Conservation (phyloP, 2,797 vertebrate species). For the Neopelma chrysocephalum region DNA sequence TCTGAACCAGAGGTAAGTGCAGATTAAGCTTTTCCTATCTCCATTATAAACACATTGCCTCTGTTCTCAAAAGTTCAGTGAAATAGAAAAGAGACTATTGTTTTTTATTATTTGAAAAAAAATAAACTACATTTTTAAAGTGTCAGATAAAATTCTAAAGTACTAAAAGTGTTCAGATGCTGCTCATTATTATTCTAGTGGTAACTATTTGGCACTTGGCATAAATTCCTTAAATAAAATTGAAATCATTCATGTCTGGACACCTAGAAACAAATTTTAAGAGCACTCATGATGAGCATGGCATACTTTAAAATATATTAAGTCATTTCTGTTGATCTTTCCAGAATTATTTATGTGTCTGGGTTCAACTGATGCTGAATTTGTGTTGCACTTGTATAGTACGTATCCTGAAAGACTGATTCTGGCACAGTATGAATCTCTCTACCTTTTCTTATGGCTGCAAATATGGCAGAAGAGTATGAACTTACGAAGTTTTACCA, state of each 20-base stretch:
- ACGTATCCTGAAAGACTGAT: not conserved
- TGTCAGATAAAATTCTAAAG: constrained; percentile 10
- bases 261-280: not conserved
- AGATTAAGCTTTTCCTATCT: constrained; percentile 75
- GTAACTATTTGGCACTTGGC: constrained; percentile 19
- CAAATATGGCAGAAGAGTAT: not conserved
- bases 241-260: not conserved
- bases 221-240: not conserved
- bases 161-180: not conserved
- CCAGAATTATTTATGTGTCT: not conserved
- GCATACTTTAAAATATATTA: not conserved
- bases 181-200: not conserved
- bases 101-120: not conserved
- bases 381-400: not conserved
- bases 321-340: not conserved
- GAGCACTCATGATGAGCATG: not conserved
- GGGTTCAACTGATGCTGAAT: not conserved
- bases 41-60: constrained; percentile 62
- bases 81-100: not conserved
- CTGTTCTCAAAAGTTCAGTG: constrained; percentile 18
- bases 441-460: not conserved
- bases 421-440: not conserved
- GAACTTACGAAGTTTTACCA: not conserved
- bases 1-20: constrained; percentile 73
- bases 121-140: not conserved